These are phyloP conservation scores for Caenorhabditis sinica DNA, from an alignment of 2,888 invertebrate species.

Conservation along the genomic window DNA sequence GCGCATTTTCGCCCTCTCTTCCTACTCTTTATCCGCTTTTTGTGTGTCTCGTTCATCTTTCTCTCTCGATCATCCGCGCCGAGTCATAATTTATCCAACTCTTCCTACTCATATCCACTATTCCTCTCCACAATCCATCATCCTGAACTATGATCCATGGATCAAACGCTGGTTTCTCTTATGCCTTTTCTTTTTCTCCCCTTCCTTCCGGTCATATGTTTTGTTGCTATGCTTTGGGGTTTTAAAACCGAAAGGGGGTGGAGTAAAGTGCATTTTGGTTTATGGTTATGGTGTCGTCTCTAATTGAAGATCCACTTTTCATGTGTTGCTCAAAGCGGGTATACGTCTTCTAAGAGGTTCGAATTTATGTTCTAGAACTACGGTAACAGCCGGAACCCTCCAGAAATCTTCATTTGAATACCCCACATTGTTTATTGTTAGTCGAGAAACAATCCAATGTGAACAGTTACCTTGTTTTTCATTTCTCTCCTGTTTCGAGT, in stretches of 20 bases:
- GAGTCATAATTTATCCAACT: constrained; percentile 58
- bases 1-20: constrained; percentile 41
- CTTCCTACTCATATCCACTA: constrained; percentile 19
- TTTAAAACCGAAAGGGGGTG: background rate
- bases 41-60: too few relatives aligned
- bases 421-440: too few relatives aligned
- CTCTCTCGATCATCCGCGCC: constrained; percentile 25
- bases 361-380: too few relatives aligned
- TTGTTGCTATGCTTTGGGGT: constrained; percentile 15
- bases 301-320: background rate
- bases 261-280: background rate
- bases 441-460: too few relatives aligned
- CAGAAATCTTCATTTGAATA: too few relatives aligned
- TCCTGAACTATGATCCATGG: constrained; percentile 45
- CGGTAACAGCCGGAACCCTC: background rate
- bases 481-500: background rate
- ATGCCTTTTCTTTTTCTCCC: background rate
- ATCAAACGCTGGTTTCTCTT: background rate
- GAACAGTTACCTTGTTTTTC: constrained; percentile 5
- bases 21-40: constrained; percentile 28
- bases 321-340: background rate
- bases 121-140: constrained; percentile 27
- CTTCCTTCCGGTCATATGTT: constrained; percentile 9
- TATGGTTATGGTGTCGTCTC: too few relatives aligned
- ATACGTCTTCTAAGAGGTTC: background rate